phyloP scores from a whole-genome alignment of 2,888 invertebrate species.

The Conomelus anceps region DNA sequence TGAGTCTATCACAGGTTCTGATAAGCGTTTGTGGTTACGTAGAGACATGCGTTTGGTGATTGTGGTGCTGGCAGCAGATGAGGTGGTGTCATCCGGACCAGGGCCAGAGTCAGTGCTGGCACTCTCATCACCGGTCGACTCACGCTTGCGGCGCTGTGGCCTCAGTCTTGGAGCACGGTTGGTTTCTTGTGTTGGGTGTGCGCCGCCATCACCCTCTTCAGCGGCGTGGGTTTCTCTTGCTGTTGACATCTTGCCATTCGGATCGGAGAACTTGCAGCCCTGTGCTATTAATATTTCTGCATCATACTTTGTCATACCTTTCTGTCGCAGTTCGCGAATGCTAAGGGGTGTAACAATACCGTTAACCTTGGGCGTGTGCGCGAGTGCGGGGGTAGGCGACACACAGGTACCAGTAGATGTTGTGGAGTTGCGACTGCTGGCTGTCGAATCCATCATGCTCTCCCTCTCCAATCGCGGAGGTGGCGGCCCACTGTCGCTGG shows the following conservation, averaged over 20 bases:
- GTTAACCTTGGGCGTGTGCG: conserved; percentile 15
- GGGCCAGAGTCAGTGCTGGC: too few relatives aligned
- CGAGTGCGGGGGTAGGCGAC: conserved; percentile 11
- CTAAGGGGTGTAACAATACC: conserved; percentile 61
- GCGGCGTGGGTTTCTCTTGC: conserved; percentile 7
- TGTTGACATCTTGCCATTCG: conserved; percentile 38
- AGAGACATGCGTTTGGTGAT: conserved; percentile 51
- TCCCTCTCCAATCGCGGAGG: background rate
- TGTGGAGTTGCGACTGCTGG: too few relatives aligned
- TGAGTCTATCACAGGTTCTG: conserved; percentile 34
- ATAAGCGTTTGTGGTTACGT: conserved; percentile 55
- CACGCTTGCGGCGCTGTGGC: background rate
- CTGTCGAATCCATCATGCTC: too few relatives aligned
- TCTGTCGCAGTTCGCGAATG: conserved; percentile 75
- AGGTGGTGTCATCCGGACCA: background rate
- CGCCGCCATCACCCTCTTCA: conserved; percentile 21
- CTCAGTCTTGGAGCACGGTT: background rate
- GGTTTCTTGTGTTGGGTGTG: too few relatives aligned
- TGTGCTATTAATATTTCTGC: conserved; percentile 79
- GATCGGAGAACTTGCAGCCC: conserved; percentile 65
- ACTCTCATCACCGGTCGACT: background rate
- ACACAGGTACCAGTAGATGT: too few relatives aligned
- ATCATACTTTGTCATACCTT: conserved; percentile 82
- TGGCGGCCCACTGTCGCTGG: background rate
- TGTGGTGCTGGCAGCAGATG: background rate